Evolutionary conservation across 1,140 invertebrate species (phyloP).

Genomic region (Heterodera schachtii): DNA sequence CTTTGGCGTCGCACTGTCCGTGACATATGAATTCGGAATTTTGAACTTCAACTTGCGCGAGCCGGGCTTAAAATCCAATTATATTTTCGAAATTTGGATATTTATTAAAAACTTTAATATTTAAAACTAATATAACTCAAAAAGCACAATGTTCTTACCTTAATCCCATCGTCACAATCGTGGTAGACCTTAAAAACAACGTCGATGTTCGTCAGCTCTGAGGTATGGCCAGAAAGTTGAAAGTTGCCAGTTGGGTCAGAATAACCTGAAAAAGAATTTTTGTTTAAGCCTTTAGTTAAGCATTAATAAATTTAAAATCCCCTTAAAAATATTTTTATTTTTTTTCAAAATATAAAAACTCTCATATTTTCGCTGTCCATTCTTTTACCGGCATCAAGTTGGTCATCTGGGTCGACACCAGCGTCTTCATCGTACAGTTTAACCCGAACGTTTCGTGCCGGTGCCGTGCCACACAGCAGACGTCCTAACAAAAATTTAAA

Average conservation of each 20-base stretch:
- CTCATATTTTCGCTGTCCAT: too few relatives aligned
- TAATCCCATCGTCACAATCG: slow-evolving; percentile 45
- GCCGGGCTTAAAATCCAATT: slow-evolving; percentile 47
- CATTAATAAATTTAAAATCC: too few relatives aligned
- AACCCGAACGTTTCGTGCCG: slow-evolving; percentile 56
- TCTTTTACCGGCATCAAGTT: slow-evolving; percentile 13
- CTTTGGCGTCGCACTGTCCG: slow-evolving; percentile 32
- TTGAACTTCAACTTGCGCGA: slow-evolving; percentile 55
- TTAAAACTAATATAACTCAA: too few relatives aligned
- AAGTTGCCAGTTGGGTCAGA: slow-evolving; percentile 55
- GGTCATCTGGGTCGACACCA: slow-evolving; percentile 38
- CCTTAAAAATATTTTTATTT: too few relatives aligned
- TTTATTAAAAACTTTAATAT: too few relatives aligned
- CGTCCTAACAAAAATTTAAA: slow-evolving; percentile 33
- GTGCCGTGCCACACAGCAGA: slow-evolving; percentile 57
- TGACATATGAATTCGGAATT: slow-evolving; percentile 52
- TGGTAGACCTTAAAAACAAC: slow-evolving; percentile 54
- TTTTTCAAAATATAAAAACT: too few relatives aligned
- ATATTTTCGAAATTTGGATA: too few relatives aligned
- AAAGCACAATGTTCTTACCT: slow-evolving; percentile 28
- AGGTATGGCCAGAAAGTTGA: slow-evolving; percentile 52
- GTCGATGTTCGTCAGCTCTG: slow-evolving; percentile 62
- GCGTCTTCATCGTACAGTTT: slow-evolving; percentile 62
- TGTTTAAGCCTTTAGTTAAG: background rate
- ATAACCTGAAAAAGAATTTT: slow-evolving; percentile 39